Evolutionary conservation across 2,888 invertebrate species (phyloP).

Genomic region (Drosophila kokeensis): DNA sequence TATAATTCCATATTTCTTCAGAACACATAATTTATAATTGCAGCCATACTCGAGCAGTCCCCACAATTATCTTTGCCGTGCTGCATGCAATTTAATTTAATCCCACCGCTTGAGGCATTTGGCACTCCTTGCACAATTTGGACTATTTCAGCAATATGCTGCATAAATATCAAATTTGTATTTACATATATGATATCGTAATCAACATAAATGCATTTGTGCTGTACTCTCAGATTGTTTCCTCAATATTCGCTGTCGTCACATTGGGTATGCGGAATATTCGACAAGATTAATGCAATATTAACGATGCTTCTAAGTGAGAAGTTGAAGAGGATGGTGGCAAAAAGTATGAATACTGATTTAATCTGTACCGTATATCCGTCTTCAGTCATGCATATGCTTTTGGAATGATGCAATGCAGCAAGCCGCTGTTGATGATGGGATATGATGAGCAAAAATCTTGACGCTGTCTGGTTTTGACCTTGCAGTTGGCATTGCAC

Average conservation of each 20-base stretch:
- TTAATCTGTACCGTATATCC: constrained; percentile 51
- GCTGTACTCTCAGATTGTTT: constrained; percentile 43
- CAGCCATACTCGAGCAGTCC: background rate
- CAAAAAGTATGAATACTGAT: constrained; percentile 9
- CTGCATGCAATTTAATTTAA: constrained; percentile 33
- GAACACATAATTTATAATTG: constrained; percentile 15
- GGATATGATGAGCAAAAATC: constrained; percentile 28
- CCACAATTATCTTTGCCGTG: constrained; percentile 1
- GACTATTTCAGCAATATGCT: constrained; percentile 27
- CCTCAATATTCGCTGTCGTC: constrained; percentile 30
- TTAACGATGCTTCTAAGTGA: constrained; percentile 24
- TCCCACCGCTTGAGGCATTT: constrained; percentile 1
- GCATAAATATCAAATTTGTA: constrained; percentile 45
- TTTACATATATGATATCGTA: constrained; percentile 26
- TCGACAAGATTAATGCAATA: constrained; percentile 64
- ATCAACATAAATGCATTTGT: constrained; percentile 49
- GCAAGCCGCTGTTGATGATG: constrained; percentile 45
- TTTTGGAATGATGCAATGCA: constrained; percentile 18
- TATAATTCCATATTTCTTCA: constrained; percentile 7
- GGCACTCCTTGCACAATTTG: background rate
- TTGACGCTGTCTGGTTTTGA: constrained; percentile 39
- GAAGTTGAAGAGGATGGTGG: background rate
- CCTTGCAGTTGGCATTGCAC: constrained; percentile 61
- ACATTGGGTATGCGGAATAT: constrained; percentile 59
- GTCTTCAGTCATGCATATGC: constrained; percentile 53